phyloP scores from a whole-genome alignment of 2,797 vertebrate genomes.

The Pangasius sanitwongsei region DNA sequence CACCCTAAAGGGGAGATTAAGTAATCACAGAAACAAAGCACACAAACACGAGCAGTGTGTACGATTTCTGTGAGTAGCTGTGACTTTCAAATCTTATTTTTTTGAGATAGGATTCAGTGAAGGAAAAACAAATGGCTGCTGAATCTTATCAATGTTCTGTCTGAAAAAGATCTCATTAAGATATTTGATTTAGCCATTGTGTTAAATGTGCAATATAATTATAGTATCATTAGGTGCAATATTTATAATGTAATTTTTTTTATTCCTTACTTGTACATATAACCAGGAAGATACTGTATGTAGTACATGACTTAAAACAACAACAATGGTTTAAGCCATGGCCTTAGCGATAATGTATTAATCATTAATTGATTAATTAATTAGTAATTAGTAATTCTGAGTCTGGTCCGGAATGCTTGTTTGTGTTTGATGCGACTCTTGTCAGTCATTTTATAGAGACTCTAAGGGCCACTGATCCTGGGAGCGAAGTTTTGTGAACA shows the following conservation, averaged over 20 bases:
- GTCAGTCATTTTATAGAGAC: not conserved
- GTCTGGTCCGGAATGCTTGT: not conserved
- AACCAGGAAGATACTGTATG: not conserved
- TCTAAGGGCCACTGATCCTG: not conserved
- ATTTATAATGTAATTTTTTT: not conserved
- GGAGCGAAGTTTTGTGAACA: not conserved
- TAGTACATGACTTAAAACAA: not conserved
- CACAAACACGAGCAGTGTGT: not conserved
- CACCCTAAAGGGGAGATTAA: not conserved
- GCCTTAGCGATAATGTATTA: not conserved
- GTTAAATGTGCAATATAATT: slow-evolving; percentile 36
- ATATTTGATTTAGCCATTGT: slow-evolving; percentile 36
- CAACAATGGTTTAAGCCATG: not conserved
- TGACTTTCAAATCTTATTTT: not conserved
- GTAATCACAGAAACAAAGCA: not conserved
- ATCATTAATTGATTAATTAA: too few relatives aligned
- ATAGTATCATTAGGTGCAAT: too few relatives aligned
- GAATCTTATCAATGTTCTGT: not conserved
- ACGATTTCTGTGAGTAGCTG: not conserved
- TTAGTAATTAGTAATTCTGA: not conserved
- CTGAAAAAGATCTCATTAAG: slow-evolving; percentile 19
- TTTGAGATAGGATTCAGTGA: not conserved
- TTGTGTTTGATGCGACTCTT: not conserved
- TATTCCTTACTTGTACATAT: not conserved
- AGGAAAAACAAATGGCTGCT: not conserved